A percentile compares a stretch with the other conserved stretches of the same genome.
Conservation (phyloP, 1,140 invertebrate genomes). For the Meloidogyne chitwoodi region DNA sequence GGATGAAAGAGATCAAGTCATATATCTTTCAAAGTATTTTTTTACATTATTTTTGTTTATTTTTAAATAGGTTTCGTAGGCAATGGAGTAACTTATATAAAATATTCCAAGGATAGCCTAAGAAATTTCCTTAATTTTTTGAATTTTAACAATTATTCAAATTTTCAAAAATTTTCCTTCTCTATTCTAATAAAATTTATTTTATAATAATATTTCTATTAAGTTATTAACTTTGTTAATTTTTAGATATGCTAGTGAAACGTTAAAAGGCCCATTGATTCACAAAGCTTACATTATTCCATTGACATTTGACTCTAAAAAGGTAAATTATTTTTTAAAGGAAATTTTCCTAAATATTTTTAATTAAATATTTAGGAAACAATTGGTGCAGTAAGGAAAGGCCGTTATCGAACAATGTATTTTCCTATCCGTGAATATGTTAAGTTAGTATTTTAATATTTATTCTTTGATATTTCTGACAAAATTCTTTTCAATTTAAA, state of each 20-base stretch:
- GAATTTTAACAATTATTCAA: too few relatives aligned
- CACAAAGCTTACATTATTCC: slow-evolving; percentile 9
- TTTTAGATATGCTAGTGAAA: background rate
- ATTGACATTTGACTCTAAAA: background rate
- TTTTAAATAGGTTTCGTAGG: too few relatives aligned
- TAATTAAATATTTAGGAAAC: background rate
- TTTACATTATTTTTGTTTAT: background rate
- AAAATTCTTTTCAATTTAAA: background rate
- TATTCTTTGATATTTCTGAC: too few relatives aligned
- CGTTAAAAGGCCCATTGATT: slow-evolving; percentile 2
- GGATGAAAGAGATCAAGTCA: background rate
- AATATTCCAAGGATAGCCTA: too few relatives aligned
- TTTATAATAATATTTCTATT: too few relatives aligned
- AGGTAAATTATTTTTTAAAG: background rate
- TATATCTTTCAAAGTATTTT: background rate
- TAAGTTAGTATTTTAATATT: background rate
- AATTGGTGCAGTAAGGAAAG: slow-evolving; percentile 5
- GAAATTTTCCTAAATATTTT: background rate
- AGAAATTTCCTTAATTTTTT: too few relatives aligned
- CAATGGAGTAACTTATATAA: too few relatives aligned
- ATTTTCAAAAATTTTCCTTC: too few relatives aligned
- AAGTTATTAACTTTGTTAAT: too few relatives aligned
- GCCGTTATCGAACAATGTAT: background rate
- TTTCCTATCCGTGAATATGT: background rate
- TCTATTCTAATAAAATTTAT: too few relatives aligned